Conservation (phyloP, 2,113 vertebrate genomes). For the Peromyscus leucopus region DNA sequence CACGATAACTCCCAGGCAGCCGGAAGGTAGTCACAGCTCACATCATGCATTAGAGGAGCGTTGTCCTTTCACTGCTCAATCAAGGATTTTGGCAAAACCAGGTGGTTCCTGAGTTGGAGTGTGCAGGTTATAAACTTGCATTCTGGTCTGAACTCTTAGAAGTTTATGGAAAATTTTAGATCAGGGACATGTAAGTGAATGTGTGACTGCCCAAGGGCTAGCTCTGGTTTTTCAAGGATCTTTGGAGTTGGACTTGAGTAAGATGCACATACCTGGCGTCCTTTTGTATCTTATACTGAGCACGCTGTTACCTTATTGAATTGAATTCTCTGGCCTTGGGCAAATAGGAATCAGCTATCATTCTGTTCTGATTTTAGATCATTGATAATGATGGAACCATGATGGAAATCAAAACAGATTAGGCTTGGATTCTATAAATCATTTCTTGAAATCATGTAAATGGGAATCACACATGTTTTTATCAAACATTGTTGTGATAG, state of each 20-base stretch:
- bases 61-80: neutral
- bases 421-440: neutral
- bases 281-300: neutral
- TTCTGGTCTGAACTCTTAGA: neutral
- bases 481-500: neutral
- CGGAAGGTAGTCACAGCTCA: neutral
- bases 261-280: neutral
- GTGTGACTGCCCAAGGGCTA: neutral
- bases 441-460: neutral
- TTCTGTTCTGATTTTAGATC: neutral
- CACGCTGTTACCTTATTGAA: neutral
- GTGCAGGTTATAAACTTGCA: neutral
- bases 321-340: neutral
- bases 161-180: neutral
- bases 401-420: neutral
- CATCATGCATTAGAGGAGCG: neutral
- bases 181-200: neutral
- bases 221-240: neutral
- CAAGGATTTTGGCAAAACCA: neutral
- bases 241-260: neutral
- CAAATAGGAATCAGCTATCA: neutral
- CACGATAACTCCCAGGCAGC: neutral
- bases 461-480: neutral
- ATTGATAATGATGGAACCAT: neutral
- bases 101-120: neutral